phyloP scores from a whole-genome alignment of 2,113 vertebrate species.

The Amblyopsis rosae region DNA sequence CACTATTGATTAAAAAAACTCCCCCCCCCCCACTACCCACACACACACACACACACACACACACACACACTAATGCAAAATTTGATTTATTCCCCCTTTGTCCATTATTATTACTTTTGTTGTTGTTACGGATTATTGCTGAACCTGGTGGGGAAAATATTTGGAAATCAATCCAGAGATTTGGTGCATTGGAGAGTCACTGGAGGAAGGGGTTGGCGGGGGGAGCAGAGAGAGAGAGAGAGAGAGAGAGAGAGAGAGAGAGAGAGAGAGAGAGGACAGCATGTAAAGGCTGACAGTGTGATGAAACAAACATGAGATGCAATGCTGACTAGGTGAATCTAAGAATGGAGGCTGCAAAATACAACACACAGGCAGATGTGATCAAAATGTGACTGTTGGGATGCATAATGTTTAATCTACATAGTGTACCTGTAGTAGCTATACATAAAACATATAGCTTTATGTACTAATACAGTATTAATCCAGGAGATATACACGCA shows the following conservation, averaged over 20 bases:
- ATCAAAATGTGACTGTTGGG: conserved; percentile 57
- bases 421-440: conserved; percentile 54
- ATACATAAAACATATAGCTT: conserved; percentile 41
- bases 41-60: no score
- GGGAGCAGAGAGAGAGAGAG: conserved; percentile 1
- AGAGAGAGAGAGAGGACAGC: neutral
- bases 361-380: conserved; percentile 26
- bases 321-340: conserved; percentile 12
- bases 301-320: conserved; percentile 34
- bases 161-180: conserved; percentile 34
- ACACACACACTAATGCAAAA: no score
- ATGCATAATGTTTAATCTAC: conserved; percentile 57
- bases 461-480: conserved; percentile 68
- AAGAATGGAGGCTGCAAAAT: conserved; percentile 18
- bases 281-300: conserved; percentile 4
- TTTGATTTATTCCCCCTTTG: conserved; percentile 18
- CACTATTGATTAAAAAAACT: no score
- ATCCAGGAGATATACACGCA: conserved; percentile 60
- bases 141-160: neutral
- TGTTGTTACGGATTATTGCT: conserved; percentile 5
- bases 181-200: conserved; percentile 27
- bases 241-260: neutral
- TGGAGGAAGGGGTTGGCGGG: neutral
- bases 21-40: no score
- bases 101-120: no score